Evolutionary conservation across 2,888 invertebrate species (phyloP).

Genomic region (Fabriciana adippe): DNA sequence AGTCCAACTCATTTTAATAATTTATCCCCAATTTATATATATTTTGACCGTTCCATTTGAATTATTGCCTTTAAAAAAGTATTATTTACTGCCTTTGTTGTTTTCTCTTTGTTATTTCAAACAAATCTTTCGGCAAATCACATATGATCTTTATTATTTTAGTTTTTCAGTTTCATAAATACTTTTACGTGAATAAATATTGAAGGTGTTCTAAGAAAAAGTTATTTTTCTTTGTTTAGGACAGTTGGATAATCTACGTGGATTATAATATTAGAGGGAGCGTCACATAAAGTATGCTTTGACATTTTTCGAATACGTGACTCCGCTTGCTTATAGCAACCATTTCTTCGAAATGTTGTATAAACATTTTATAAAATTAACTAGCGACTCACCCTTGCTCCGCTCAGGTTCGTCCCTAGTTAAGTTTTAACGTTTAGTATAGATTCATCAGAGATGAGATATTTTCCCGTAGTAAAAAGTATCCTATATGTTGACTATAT

Average conservation of each 20-base stretch:
- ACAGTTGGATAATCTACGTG: conserved; percentile 57
- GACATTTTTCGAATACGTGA: conserved; percentile 67
- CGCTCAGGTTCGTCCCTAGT: too few relatives aligned
- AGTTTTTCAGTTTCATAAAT: conserved; percentile 19
- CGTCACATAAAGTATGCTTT: conserved; percentile 64
- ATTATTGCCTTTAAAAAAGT: conserved; percentile 62
- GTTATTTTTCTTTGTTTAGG: conserved; percentile 44
- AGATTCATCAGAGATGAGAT: too few relatives aligned
- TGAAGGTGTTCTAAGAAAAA: conserved; percentile 40
- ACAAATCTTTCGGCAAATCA: conserved; percentile 21
- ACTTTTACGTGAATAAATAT: conserved; percentile 19
- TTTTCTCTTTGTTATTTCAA: conserved; percentile 33
- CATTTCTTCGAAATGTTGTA: conserved; percentile 42
- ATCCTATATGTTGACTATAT: too few relatives aligned
- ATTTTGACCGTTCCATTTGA: conserved; percentile 59
- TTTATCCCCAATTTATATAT: conserved; percentile 62
- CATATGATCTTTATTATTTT: conserved; percentile 15
- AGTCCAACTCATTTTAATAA: conserved; percentile 60
- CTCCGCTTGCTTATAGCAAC: conserved; percentile 61
- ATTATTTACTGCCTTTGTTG: conserved; percentile 72
- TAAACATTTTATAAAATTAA: background rate
- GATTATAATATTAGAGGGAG: conserved; percentile 68
- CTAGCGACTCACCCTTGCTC: too few relatives aligned
- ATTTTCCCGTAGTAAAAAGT: too few relatives aligned
- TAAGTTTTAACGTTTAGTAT: too few relatives aligned